Conservation (phyloP, 2,797 vertebrate genomes). For the Artibeus jamaicensis region DNA sequence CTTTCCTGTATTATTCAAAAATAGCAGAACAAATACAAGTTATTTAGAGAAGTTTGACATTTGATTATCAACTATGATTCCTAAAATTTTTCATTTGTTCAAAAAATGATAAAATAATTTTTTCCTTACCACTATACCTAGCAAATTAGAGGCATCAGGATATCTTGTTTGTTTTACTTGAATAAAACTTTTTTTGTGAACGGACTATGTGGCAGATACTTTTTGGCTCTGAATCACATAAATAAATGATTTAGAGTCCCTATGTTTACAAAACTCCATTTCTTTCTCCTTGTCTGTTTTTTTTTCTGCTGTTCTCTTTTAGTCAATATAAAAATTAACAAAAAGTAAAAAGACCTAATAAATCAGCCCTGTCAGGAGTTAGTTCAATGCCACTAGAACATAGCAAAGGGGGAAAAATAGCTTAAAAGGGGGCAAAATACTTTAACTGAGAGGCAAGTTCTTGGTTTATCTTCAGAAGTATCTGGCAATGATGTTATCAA, state of each 20-base stretch:
- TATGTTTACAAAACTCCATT: not conserved
- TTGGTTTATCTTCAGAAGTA: not conserved
- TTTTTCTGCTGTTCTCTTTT: conserved; percentile 31
- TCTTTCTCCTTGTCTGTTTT: not conserved
- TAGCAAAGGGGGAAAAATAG: not conserved
- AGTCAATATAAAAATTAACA: conserved; percentile 35
- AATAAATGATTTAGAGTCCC: not conserved
- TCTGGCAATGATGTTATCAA: too few relatives aligned
- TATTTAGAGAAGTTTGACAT: not conserved
- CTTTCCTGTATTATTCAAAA: not conserved
- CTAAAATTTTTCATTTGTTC: not conserved
- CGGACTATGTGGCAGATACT: not conserved
- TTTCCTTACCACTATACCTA: not conserved
- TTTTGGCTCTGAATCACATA: not conserved
- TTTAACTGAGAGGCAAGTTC: not conserved
- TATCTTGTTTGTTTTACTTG: not conserved
- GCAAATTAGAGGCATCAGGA: not conserved
- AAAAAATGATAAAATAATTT: not conserved
- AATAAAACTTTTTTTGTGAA: not conserved
- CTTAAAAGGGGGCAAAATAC: not conserved
- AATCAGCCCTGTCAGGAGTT: not conserved
- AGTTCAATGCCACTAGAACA: not conserved
- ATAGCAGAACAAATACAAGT: not conserved
- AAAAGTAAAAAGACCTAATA: conserved; percentile 19
- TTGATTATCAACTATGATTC: not conserved